Conservation (phyloP, 2,888 invertebrate species). For the Epistrophe eligans region DNA sequence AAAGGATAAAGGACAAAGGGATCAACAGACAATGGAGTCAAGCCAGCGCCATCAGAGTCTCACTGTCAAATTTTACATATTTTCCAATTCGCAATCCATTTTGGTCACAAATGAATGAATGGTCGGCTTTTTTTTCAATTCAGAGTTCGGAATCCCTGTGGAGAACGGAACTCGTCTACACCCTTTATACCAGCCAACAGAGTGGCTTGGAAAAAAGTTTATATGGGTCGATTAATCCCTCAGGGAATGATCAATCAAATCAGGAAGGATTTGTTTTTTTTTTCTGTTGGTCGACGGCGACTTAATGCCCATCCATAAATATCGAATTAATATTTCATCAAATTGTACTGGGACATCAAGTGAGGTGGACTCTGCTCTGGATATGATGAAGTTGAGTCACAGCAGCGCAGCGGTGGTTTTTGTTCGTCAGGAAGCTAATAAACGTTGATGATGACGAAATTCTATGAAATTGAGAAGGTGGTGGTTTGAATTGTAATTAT, state of each 20-base stretch:
- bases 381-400: constrained; percentile 22
- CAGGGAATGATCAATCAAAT: constrained; percentile 84
- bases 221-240: constrained; percentile 79
- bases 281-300: constrained; percentile 13
- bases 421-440: constrained; percentile 65
- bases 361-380: constrained; percentile 17
- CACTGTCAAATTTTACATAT: constrained; percentile 75
- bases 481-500: constrained; percentile 63
- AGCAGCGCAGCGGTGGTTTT: not conserved
- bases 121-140: not conserved
- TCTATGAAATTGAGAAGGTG: constrained; percentile 63
- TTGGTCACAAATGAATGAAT: constrained; percentile 50
- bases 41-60: constrained; percentile 51
- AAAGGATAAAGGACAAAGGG: constrained; percentile 73
- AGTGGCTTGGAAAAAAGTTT: constrained; percentile 35
- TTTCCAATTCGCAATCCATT: constrained; percentile 73
- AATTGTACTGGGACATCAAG: constrained; percentile 60
- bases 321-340: constrained; percentile 76
- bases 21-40: constrained; percentile 70
- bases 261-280: constrained; percentile 74
- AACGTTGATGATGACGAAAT: constrained; percentile 59
- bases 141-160: constrained; percentile 24
- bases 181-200: constrained; percentile 15
- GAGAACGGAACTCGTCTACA: constrained; percentile 46
- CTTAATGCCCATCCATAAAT: constrained; percentile 75